Evolutionary conservation across 2,888 invertebrate genomes (phyloP), one percentile per base, ranked within the genome.

Genomic region (Taenaris catops): DNA sequence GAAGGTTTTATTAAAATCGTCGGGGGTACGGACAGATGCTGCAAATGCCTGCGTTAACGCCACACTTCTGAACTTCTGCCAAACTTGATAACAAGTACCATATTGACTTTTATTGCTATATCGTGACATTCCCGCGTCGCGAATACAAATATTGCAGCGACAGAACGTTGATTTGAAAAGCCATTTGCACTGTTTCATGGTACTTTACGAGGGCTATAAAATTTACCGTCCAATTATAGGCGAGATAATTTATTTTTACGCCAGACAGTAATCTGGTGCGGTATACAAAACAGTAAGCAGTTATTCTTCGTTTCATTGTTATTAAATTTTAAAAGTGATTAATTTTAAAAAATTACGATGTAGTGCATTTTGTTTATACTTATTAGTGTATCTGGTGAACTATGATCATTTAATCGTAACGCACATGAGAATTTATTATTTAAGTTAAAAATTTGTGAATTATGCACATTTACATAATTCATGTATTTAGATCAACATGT

Each of bases 51-150:
- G 48, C 51, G 68, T 73, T 76, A 75, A 69, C 69, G 59, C 66
- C 50, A 41, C 55, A 62, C 52, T 71, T 66, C 73, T 76, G 80
- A 80, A 76, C 70, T 68, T 53, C 41, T 64, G 79, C 79, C 79
- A 63, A 61, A 42, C 49, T 63, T 63, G 56, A 58, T 57, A 58
- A 49, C 51, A 53, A 45, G 40, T 48, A 53, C 49, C 49, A 53
- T 56, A 70, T 65, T 51, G 58, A 63, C 60, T 67, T 73, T 75
- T 72, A 70, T 69, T 61, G 53, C 58, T 53, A 51, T 56, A 58
- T 58, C 53, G 49, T 53, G 51, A 50, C 51, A 45, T 48, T 47
- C 33, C 6, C 25, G 21, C 29, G 8, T 21, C 21, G 1, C 11
- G 3, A 27, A 37, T 32, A 38, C 38, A 46, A 49, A 48, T 39